phyloP scores from a whole-genome alignment of 2,888 invertebrate species.

The Saturnia pavonia region DNA sequence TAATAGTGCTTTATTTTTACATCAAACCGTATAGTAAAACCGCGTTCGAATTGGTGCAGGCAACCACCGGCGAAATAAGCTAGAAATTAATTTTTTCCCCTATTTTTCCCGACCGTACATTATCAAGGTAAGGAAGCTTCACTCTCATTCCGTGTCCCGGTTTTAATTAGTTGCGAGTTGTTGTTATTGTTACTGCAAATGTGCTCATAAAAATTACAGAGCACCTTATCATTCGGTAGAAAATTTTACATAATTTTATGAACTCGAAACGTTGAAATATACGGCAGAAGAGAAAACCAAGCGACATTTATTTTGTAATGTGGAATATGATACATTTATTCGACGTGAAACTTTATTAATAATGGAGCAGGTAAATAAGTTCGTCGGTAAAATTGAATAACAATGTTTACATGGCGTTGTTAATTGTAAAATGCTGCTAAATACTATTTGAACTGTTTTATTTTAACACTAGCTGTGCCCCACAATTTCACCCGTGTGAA shows the following conservation, averaged over 20 bases:
- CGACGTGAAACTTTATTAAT: background rate
- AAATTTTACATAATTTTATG: constrained; percentile 45
- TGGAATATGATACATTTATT: constrained; percentile 10
- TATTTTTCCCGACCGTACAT: constrained; percentile 41
- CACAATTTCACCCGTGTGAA: too few relatives aligned
- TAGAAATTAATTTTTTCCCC: constrained; percentile 40
- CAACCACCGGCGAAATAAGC: background rate
- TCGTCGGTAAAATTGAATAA: background rate
- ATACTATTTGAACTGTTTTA: too few relatives aligned
- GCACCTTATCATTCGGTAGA: constrained; percentile 55
- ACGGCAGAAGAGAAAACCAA: background rate
- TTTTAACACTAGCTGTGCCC: too few relatives aligned
- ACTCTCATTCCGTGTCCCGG: constrained; percentile 58
- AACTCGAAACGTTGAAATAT: constrained; percentile 12
- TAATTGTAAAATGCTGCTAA: background rate
- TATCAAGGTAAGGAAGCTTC: constrained; percentile 64
- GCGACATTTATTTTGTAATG: background rate
- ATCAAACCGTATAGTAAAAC: background rate
- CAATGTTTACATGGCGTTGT: background rate
- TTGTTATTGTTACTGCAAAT: constrained; percentile 73
- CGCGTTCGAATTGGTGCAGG: too few relatives aligned
- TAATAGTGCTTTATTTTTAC: background rate
- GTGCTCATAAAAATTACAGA: constrained; percentile 68
- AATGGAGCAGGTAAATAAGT: constrained; percentile 32
- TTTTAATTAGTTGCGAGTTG: constrained; percentile 78